Evolutionary conservation across 2,888 invertebrate genomes (phyloP).

Genomic region (Marronus borbonicus): DNA sequence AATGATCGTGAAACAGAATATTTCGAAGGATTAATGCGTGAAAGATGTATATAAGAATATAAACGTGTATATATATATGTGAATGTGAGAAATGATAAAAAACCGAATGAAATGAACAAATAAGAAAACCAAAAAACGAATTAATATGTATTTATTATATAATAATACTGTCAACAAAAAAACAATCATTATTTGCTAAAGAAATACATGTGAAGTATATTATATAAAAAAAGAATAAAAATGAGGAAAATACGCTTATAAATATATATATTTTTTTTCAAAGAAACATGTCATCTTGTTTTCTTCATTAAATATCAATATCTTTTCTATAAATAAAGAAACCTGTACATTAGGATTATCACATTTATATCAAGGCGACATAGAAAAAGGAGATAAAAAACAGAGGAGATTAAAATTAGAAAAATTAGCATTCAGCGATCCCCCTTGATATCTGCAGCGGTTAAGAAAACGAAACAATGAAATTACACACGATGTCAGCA

Average conservation of each 20-base stretch:
- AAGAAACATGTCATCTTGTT: constrained; percentile 6
- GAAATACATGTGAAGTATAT: constrained; percentile 25
- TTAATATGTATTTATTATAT: constrained; percentile 51
- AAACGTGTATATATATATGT: background rate
- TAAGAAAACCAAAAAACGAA: constrained; percentile 50
- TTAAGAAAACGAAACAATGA: background rate
- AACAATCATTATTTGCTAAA: constrained; percentile 17
- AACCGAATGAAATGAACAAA: constrained; percentile 27
- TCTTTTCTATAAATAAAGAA: constrained; percentile 24
- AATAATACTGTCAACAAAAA: constrained; percentile 53
- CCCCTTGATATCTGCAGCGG: background rate
- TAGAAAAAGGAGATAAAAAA: background rate
- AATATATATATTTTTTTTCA: background rate
- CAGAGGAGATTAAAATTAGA: background rate
- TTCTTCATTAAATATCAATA: constrained; percentile 28
- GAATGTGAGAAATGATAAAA: constrained; percentile 22
- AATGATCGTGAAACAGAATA: constrained; percentile 16
- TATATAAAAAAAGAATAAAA: constrained; percentile 18
- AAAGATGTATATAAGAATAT: background rate
- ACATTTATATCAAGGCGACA: constrained; percentile 14
- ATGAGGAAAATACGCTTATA: constrained; percentile 7
- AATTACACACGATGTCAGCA: background rate
- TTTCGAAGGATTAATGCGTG: background rate
- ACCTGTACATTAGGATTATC: constrained; percentile 18
- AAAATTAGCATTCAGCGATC: background rate